Conservation (phyloP, 2,888 invertebrate species). For the Apotomis turbidana region DNA sequence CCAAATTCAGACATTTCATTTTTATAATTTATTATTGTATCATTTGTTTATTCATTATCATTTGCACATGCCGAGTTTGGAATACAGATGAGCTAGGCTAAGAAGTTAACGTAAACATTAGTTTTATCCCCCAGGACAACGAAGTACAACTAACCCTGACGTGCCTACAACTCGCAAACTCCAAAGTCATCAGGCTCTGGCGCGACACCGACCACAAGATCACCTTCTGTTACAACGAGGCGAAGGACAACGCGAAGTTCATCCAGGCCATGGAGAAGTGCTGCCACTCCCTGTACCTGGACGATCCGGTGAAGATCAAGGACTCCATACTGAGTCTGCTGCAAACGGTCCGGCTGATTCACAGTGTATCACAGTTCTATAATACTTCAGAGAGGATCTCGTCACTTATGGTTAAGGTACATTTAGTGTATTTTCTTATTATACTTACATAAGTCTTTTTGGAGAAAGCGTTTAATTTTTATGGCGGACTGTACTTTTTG, state of each 20-base stretch:
- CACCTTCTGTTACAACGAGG: constrained; percentile 97
- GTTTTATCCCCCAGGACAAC: constrained; percentile 75
- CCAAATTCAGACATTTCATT: too few species aligned
- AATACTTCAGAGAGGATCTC: constrained; percentile 98
- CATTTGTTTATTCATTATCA: too few species aligned
- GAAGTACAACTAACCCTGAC: constrained; percentile 91
- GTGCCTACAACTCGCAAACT: constrained; percentile 89
- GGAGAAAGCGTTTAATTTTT: too few species aligned
- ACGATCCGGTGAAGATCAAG: constrained; percentile 96
- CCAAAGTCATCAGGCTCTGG: constrained; percentile 92
- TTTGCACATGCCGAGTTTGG: too few species aligned
- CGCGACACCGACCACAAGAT: constrained; percentile 94
- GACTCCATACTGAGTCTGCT: constrained; percentile 94
- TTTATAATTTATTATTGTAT: too few species aligned
- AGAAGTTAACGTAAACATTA: too few species aligned
- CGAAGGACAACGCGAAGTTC: constrained; percentile 97
- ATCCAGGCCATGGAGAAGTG: constrained; percentile 96
- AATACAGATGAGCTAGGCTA: too few species aligned
- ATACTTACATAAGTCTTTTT: too few species aligned
- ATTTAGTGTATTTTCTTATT: neutral
- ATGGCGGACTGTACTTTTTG: too few species aligned
- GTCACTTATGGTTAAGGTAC: constrained; percentile 95
- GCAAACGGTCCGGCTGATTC: constrained; percentile 96
- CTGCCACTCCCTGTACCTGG: constrained; percentile 95
- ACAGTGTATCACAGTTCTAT: constrained; percentile 97